phyloP scores from a whole-genome alignment of 2,797 vertebrate genomes.

The Amazonetta brasiliensis region DNA sequence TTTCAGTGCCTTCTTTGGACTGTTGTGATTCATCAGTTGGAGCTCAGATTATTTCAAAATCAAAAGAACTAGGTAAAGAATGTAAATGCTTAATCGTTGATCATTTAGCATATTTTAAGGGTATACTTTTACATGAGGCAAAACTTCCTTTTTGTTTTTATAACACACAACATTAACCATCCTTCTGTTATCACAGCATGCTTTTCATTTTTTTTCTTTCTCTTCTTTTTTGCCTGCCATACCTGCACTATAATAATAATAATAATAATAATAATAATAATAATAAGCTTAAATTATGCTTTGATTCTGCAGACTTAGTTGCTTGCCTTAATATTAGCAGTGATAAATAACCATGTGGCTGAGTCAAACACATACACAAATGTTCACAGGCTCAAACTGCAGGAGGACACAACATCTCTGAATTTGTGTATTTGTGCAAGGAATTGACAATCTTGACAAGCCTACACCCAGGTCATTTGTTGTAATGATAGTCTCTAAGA shows the following conservation, averaged over 20 bases:
- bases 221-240: slow-evolving; percentile 37
- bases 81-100: slow-evolving; percentile 22
- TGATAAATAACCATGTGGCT: background rate
- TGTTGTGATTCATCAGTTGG: slow-evolving; percentile 87
- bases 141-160: slow-evolving; percentile 20
- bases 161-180: slow-evolving; percentile 50
- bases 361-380: background rate
- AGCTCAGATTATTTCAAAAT: slow-evolving; percentile 91
- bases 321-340: slow-evolving; percentile 16
- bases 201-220: background rate
- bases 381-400: background rate
- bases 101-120: slow-evolving; percentile 33
- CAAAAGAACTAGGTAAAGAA: slow-evolving; percentile 92
- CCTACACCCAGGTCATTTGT: background rate
- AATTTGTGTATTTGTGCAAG: slow-evolving; percentile 1
- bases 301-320: slow-evolving; percentile 26
- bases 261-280: background rate
- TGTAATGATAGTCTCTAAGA: background rate
- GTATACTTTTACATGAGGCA: slow-evolving; percentile 34
- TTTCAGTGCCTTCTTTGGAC: slow-evolving; percentile 88
- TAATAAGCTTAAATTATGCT: slow-evolving; percentile 16
- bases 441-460: background rate
- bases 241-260: background rate
- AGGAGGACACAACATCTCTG: background rate
- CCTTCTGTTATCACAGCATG: slow-evolving; percentile 45